phyloP scores from a whole-genome alignment of 2,113 vertebrate species.

The Colius striatus region DNA sequence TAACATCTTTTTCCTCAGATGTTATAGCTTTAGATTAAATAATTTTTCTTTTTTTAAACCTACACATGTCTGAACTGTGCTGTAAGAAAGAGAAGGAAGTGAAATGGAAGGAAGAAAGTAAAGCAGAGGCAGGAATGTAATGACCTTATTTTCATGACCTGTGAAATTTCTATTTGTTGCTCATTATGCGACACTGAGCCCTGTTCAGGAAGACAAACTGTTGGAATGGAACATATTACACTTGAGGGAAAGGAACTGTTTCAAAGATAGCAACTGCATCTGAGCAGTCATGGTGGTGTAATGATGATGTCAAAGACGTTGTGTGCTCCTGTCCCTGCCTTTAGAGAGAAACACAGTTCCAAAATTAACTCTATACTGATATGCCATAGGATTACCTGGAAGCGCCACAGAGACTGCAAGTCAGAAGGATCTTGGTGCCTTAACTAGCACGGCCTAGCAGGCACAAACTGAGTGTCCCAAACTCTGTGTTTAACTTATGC shows the following conservation, averaged over 20 bases:
- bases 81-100: not conserved
- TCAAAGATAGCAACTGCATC: not conserved
- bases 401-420: not conserved
- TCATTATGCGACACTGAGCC: not conserved
- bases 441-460: not conserved
- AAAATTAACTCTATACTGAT: not conserved
- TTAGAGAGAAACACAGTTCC: not conserved
- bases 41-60: not conserved
- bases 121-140: not conserved
- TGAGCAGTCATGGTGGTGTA: not conserved
- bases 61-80: not conserved
- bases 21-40: not conserved
- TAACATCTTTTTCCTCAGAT: not conserved
- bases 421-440: not conserved
- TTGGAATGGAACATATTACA: not conserved
- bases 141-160: not conserved
- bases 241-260: not conserved
- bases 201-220: not conserved
- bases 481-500: not conserved
- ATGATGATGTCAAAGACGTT: not conserved
- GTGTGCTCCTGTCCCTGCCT: rapidly evolving
- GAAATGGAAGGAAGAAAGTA: not conserved
- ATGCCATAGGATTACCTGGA: not conserved
- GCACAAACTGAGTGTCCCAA: not conserved
- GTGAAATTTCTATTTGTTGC: conserved; percentile 19